Evolutionary conservation across 2,888 invertebrate genomes (phyloP), one percentile per base, ranked within the genome.

Genomic region (Saturnia japonica): DNA sequence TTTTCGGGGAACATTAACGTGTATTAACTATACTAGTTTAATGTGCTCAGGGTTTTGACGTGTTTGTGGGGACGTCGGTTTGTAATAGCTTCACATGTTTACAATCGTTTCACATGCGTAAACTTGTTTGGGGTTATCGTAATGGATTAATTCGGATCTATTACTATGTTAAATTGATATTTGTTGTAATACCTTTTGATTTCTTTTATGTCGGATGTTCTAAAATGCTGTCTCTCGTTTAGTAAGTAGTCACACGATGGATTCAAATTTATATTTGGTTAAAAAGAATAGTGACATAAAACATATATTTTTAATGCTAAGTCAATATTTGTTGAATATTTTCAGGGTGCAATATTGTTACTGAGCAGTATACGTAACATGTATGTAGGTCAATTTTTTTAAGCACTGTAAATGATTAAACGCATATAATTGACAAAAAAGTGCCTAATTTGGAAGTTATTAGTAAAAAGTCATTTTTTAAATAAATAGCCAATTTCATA

Each of bases 1-100:
- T 28, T 60, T 28, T 60, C 57, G 57, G 12, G 57, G 57, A 60
- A 60, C 25, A 60, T 60, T 60, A 60, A 60, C 57, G 3, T 60
- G 14, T 60, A 60, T 28, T 60, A 28, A 60, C 57, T 28, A 28
- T 60, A 28, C 25, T 14, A 54, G 22, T 54, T 54, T 47, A 4
- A 22, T 54, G n/a, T 22, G 54, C 54, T 54, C n/a, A 9, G 22
- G 54, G 4, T 54, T 54, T 60, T 60, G 28, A 60, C 14, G 28
- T 28, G 28, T 28, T 60, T 60, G 57, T 60, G 28, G 57, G 57
- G 16, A 14, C 7, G 14, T 60, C 28, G 14, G 14, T 28, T 28
- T 60, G 14, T 14, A 28, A 60, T 60, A 60, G 57, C 12, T 60
- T 28, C 57, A 60, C 57, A 60, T 19, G 19, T n/a, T 51, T 19